A percentile compares a stretch with the other conserved stretches of the same genome.
phyloP scores from a whole-genome alignment of 1,140 invertebrate genomes.

The Cepaea nemoralis region DNA sequence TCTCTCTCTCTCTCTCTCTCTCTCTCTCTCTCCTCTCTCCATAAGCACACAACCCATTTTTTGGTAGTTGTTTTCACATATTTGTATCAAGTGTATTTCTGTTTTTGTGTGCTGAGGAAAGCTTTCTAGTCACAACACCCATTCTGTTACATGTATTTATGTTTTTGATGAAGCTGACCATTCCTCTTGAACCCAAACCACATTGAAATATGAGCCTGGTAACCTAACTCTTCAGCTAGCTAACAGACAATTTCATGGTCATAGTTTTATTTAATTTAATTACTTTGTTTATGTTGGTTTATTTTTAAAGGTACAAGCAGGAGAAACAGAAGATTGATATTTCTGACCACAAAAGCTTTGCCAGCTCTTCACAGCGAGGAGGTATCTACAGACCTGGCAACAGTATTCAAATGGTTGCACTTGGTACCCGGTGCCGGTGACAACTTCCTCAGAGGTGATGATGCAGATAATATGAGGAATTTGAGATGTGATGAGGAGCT shows the following conservation, averaged over 20 bases:
- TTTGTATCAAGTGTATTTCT: no score
- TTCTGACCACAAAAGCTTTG: conserved; percentile 47
- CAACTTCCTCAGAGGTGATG: background rate
- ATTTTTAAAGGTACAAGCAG: conserved; percentile 49
- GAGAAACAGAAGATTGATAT: conserved; percentile 50
- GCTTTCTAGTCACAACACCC: no score
- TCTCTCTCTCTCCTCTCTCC: background rate
- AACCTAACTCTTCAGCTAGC: no score
- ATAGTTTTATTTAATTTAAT: background rate
- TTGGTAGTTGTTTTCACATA: no score
- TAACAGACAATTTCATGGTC: no score
- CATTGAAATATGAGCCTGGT: no score
- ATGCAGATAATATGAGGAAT: conserved; percentile 1
- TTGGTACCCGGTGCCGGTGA: conserved; percentile 9
- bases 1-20: conserved; percentile 4
- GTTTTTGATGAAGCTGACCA: no score
- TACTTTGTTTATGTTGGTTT: background rate
- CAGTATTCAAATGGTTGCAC: conserved; percentile 53
- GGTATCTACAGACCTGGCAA: conserved; percentile 57
- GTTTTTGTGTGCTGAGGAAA: no score
- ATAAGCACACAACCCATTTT: no score
- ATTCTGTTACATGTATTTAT: no score
- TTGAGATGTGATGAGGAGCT: conserved; percentile 30
- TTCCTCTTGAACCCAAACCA: no score
- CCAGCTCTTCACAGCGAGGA: conserved; percentile 52